Evolutionary conservation across 2,113 vertebrate species (phyloP).

Genomic region (Aegotheles bennettii): DNA sequence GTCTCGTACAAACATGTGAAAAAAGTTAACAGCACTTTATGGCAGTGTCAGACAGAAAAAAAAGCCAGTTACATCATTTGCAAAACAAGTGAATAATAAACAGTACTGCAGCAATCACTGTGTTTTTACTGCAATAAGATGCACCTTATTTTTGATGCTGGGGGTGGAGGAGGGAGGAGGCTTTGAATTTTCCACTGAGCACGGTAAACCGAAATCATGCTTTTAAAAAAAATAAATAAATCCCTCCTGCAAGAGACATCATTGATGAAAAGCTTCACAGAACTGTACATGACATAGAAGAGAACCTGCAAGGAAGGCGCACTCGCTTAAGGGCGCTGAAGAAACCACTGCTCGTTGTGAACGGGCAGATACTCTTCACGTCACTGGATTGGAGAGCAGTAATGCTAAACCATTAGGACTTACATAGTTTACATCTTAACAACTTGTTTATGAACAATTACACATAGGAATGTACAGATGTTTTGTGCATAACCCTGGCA

Average conservation of each 20-base stretch:
- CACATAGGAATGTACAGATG: background rate
- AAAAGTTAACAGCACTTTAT: constrained; percentile 34
- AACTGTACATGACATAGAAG: background rate
- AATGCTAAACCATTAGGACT: background rate
- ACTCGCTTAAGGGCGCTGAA: background rate
- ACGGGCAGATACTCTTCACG: background rate
- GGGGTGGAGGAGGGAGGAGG: background rate
- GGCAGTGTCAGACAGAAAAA: constrained; percentile 11
- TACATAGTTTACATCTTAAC: background rate
- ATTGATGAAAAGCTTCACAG: background rate
- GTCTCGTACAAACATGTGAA: constrained; percentile 7
- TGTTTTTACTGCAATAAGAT: constrained; percentile 6
- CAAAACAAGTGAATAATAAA: constrained; percentile 18
- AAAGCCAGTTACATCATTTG: background rate
- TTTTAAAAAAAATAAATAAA: background rate
- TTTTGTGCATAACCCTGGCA: background rate
- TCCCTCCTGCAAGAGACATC: background rate
- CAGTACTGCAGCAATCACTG: background rate
- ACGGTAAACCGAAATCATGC: constrained; percentile 6
- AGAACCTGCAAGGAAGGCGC: background rate
- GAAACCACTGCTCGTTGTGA: fast-evolving
- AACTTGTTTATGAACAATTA: background rate
- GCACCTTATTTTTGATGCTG: background rate
- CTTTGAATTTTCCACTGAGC: background rate
- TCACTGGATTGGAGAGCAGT: background rate